Percentiles rank a stretch among this genome's conserved stretches.
These are phyloP conservation scores for Nothobranchius kuhntae DNA, from an alignment of 2,113 vertebrate genomes.

Conservation along the genomic window DNA sequence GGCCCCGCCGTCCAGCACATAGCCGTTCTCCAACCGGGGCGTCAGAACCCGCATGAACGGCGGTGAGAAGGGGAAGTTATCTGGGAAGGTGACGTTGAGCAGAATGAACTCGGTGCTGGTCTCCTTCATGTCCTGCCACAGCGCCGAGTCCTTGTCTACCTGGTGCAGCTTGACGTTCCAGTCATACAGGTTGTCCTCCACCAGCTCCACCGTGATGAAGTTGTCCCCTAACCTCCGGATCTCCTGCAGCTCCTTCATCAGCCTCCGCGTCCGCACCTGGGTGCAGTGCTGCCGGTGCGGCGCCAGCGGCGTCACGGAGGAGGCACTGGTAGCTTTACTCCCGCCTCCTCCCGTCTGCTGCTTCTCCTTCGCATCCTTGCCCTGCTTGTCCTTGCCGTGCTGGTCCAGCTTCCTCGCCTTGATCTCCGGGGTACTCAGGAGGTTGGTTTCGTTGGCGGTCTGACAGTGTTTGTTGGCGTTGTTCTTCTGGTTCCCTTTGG, in stretches of 20 bases:
- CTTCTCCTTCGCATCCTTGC: conserved; percentile 82
- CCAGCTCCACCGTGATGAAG: conserved; percentile 98
- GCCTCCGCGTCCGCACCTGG: conserved; percentile 93
- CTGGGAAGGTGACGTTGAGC: conserved; percentile 98
- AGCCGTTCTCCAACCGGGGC: conserved; percentile 97
- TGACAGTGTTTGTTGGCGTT: conserved; percentile 87
- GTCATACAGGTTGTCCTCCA: conserved; percentile 98
- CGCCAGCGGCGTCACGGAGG: conserved; percentile 80
- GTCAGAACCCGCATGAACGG: conserved; percentile 98
- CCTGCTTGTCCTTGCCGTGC: conserved; percentile 83
- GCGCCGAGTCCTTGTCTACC: conserved; percentile 99
- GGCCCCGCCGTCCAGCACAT: conserved; percentile 97
- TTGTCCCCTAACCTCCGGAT: conserved; percentile 95
- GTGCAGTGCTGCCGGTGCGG: conserved; percentile 94
- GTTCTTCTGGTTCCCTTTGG: conserved; percentile 88
- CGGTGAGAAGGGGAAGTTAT: conserved; percentile 98
- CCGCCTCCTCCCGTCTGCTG: conserved; percentile 71
- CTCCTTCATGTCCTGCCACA: conserved; percentile 99
- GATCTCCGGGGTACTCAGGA: conserved; percentile 83
- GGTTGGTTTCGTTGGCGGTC: conserved; percentile 82
- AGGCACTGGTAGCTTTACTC: conserved; percentile 77
- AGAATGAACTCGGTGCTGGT: conserved; percentile 98
- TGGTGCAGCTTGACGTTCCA: conserved; percentile 99
- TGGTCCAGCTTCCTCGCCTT: conserved; percentile 84
- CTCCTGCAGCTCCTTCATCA: conserved; percentile 99